Base-by-base conservation (phyloP, 2,113 vertebrate species). In the Perognathus longimembris region DNA sequence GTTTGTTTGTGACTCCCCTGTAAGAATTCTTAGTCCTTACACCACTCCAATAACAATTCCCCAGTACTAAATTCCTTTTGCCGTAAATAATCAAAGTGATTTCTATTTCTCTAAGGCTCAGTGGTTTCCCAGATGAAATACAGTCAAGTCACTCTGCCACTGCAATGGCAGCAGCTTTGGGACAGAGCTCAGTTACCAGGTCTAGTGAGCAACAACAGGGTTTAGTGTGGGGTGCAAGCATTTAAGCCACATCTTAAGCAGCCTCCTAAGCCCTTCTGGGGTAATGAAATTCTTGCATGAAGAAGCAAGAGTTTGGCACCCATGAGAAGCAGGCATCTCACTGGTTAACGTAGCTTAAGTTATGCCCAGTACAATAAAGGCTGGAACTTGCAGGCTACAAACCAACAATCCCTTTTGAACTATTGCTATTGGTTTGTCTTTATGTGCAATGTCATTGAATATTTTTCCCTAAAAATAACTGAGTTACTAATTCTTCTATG, bases 351-450 rank as follows among this genome's bases (percentile, higher is more conserved):
- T 57, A 71, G 57, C 22, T 73, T 71, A 74, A 95, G 1, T 64
- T 76, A 90, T 28, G 38, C 18, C 88, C 79, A 6, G 15, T 14
- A 1, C 54, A 1, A 34, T 84, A 63, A 78, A 30, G 26, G 32
- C 45, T 34, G 5, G 28, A 18, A 69, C 5, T 76, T n/a, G 63
- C 15, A 42, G 18, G 28, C 86, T 78, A 69, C 15, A 42, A 66
- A 90, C 59, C 50, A 30, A 7, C 24, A 57, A 63, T 78, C 64
- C 38, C 69, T 83, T 77, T 34, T 84, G 64, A 95, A 70, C 40
- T 17, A 89, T 63, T n/a, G 57, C 63, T 78, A 45, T 77, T 73
- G 83, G 89, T 88, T 92, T 93, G 14, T 84, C 81, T 75, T 85
- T 71, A 38, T n/a, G 15, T 45, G 2, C 18, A 78, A 93, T n/a